Base-by-base conservation (phyloP, 1,140 invertebrate species). In the Pseudomyrmex gracilis region DNA sequence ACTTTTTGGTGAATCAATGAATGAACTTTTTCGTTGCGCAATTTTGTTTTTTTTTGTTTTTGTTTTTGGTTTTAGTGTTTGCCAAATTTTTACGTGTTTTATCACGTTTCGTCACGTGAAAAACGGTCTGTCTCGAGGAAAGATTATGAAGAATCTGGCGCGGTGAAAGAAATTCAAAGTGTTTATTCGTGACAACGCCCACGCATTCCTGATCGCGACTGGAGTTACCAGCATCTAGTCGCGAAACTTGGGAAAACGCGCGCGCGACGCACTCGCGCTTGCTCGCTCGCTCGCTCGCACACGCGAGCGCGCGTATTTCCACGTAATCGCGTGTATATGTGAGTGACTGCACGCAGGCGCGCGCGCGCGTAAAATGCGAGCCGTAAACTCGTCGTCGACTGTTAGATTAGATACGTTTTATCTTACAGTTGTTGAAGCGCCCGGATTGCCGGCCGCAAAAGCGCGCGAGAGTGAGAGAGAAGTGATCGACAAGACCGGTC, bases 381-480 rank as follows among this genome's bases (percentile, higher is more conserved):
- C 7, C 10, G 2, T 57, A 55, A 70, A 55, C 34, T 73, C 57
- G 13, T 71, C 8, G 55, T n/a, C 13, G 49, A 76, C 58, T 24
- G 12, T 22, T 49, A 85, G 86, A 88, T 89, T 88, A 90, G 89
- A 90, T 90, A 90, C 13, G 74, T 74, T 88, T 90, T 90, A 90
- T 90, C 84, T 89, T 45, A n/a, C 70, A 90, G 86, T 67, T 66
- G 73, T 22, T n/a, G 22, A 55, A 60, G 76, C 60, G 55, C 3
- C 17, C n/a, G n/a, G 64, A 51, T 43, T 20, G 53, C 17, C 49
- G 70, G n/a, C 43, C 51, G 60, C 10, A 71, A 77, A 55, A 51
- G 12, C n/a, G 43, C 45, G 43, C 45, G n/a, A 17, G 60, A 51
- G 55, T 20, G 60, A 58, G 43, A 20, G 67, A 20, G 67, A 51